Evolutionary conservation across 2,797 vertebrate species (phyloP), one percentile per base, ranked within the genome.

Genomic region (Chelon labrosus): DNA sequence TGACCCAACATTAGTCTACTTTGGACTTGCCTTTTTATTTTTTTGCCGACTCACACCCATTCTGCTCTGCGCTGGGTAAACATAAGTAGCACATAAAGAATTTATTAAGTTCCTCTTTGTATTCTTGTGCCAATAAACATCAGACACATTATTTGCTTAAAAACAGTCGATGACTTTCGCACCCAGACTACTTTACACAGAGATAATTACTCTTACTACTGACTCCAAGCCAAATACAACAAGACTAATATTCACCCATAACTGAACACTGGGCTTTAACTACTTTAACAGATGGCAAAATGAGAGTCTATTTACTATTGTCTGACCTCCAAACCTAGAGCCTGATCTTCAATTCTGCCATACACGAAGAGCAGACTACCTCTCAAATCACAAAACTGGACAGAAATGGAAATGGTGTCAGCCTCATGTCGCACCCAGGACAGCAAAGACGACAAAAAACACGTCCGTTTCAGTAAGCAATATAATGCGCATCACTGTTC

Each of bases 401-500:
- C 39, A 75, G 17, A 58, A 16, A 63, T 10, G 16, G n/a, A 52
- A 59, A 54, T 6, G 14, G 13, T 8, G 2, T 25, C 31, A 37
- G 54, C 27, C 37, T 71, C 41, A 20, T 9, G 54, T 17, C 49
- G 19, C 59, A 49, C 25, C 60, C 17, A 51, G 44, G 19, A 62
- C 5, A 38, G n/a, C 25, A 50, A 73, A 51, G 20, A 25, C 2
- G 31, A 46, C 16, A n/a, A 27, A 41, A 2, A 7, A 53, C 22
- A 31, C 5, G 70, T 37, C 3, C 0, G 53, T 37, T 44, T 65
- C 27, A 41, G 55, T 63, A 68, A 58, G 79, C 56, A 79, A 70
- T 8, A 73, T 73, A 60, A 67, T 44, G 53, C 42, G 25, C 55
- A 64, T 70, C 16, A 2, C 31, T 27, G 55, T 57, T 77, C 63